Evolutionary conservation across 2,797 vertebrate species (phyloP).

Genomic region (Gouania willdenowi): DNA sequence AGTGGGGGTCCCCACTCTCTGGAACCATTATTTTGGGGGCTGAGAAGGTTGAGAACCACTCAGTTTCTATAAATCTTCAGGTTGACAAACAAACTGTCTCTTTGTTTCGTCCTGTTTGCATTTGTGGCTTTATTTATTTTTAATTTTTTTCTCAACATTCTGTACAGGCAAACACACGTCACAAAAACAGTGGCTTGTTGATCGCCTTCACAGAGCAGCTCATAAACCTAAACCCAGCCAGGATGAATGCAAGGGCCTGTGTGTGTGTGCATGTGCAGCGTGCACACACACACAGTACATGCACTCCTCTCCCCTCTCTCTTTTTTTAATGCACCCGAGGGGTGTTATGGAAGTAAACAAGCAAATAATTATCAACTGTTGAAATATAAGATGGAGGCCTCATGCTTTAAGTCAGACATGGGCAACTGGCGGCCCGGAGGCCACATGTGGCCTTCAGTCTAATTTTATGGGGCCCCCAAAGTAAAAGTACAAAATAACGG

Average conservation of each 20-base stretch:
- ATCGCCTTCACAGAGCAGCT: slow-evolving; percentile 54
- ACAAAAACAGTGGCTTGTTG: slow-evolving; percentile 62
- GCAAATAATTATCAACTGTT: slow-evolving; percentile 37
- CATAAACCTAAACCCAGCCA: slow-evolving; percentile 34
- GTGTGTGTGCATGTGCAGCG: slow-evolving; percentile 6
- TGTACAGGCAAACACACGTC: slow-evolving; percentile 47
- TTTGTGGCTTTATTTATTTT: slow-evolving; percentile 44
- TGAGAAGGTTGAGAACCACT: slow-evolving; percentile 6
- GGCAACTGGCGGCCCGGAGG: no score
- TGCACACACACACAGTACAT: no score
- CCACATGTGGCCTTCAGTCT: slow-evolving; percentile 57
- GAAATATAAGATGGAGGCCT: slow-evolving; percentile 20
- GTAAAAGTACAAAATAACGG: no score
- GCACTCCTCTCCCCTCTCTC: no score
- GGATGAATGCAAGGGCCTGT: slow-evolving; percentile 53
- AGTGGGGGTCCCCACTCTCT: slow-evolving; percentile 15
- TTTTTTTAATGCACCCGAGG: no score
- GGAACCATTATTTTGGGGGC: slow-evolving; percentile 6
- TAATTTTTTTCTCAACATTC: slow-evolving; percentile 42
- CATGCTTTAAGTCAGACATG: no score
- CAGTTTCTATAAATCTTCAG: slow-evolving; percentile 52
- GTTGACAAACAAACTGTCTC: slow-evolving; percentile 62
- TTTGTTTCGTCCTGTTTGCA: slow-evolving; percentile 56
- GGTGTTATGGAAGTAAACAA: slow-evolving; percentile 47
- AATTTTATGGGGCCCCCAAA: no score